Evolutionary conservation across 1,140 invertebrate genomes (phyloP).

Genomic region (Globodera ellingtonae): DNA sequence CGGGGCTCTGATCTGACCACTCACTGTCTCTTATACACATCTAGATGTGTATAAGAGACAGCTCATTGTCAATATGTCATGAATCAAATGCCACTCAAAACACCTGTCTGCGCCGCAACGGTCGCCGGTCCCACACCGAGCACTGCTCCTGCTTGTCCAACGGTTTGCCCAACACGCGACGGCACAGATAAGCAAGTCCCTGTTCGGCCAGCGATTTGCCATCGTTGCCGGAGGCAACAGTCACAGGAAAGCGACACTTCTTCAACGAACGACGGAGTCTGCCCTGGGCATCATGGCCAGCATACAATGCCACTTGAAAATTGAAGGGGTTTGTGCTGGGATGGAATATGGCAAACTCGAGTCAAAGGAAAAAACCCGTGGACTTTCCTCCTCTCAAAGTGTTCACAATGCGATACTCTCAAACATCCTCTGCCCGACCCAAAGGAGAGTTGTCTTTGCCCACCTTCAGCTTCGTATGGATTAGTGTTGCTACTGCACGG

Average conservation of each 20-base stretch:
- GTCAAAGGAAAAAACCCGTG: no score
- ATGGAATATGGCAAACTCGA: not conserved
- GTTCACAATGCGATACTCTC: no score
- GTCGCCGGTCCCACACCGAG: slow-evolving; percentile 28
- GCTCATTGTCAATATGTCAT: no score
- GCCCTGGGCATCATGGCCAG: not conserved
- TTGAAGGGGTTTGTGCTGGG: not conserved
- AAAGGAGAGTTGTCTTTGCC: not conserved
- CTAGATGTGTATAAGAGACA: no score
- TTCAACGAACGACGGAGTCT: not conserved
- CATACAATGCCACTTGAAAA: not conserved
- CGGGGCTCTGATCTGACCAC: no score
- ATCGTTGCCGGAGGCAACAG: not conserved
- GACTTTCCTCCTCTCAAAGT: no score
- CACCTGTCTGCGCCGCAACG: slow-evolving; percentile 17
- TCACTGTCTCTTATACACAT: no score
- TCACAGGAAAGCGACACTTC: not conserved
- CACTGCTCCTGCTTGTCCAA: slow-evolving; percentile 32
- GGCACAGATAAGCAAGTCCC: slow-evolving; percentile 25
- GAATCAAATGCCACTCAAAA: not conserved
- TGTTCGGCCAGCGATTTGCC: not conserved
- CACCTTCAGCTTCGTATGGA: not conserved
- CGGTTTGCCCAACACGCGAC: slow-evolving; percentile 19
- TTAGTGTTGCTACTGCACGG: not conserved
- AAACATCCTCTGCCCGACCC: no score